These are phyloP conservation scores for Mongoloraphidia duomilia DNA, from an alignment of 2,888 invertebrate genomes.

Conservation along the genomic window DNA sequence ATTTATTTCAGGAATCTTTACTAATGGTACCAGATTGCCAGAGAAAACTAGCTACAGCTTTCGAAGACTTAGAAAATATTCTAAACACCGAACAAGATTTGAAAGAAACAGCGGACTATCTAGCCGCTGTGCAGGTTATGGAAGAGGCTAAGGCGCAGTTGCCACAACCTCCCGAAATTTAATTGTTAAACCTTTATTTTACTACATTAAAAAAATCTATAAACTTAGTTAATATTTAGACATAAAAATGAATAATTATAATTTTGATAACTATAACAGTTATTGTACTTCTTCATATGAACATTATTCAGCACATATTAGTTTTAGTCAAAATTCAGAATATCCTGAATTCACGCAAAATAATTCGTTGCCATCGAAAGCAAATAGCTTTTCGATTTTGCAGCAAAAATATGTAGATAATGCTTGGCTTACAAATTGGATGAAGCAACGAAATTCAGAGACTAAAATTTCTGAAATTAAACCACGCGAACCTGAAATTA, in stretches of 20 bases:
- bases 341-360: too few relatives aligned
- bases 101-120: slow-evolving; percentile 56
- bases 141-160: slow-evolving; percentile 50
- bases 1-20: slow-evolving; percentile 47
- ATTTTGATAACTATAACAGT: background rate
- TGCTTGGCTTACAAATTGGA: too few relatives aligned
- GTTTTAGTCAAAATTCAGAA: too few relatives aligned
- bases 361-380: too few relatives aligned
- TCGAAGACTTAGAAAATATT: slow-evolving; percentile 56
- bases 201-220: background rate
- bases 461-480: slow-evolving; percentile 11
- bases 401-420: too few relatives aligned
- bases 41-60: slow-evolving; percentile 60
- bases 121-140: slow-evolving; percentile 49
- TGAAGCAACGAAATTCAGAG: slow-evolving; percentile 5
- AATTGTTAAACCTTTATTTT: background rate
- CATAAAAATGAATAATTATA: slow-evolving; percentile 7
- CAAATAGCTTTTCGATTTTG: too few relatives aligned
- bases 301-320: too few relatives aligned
- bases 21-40: slow-evolving; percentile 91
- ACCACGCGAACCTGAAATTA: slow-evolving; percentile 1
- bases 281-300: background rate
- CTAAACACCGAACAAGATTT: slow-evolving; percentile 63
- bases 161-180: slow-evolving; percentile 21
- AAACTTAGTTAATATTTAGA: slow-evolving; percentile 4